A percentile compares a stretch with the other conserved stretches of the same genome.
These are phyloP conservation scores for Drosophila erecta DNA, from an alignment of 1,140 invertebrate genomes.

Conservation along the genomic window DNA sequence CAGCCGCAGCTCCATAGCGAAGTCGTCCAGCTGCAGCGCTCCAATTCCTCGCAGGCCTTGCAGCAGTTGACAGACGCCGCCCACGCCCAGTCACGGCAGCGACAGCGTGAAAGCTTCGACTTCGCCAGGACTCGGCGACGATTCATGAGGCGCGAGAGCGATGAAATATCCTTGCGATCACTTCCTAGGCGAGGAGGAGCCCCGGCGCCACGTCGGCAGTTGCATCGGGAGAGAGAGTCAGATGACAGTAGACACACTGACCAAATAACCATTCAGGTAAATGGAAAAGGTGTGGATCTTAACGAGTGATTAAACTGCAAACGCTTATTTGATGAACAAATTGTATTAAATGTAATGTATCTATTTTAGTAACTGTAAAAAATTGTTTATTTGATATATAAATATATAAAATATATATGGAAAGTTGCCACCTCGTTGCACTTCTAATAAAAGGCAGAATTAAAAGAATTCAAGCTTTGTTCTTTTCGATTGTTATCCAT, in stretches of 20 bases:
- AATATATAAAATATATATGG: too few species aligned
- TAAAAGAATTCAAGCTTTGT: background rate
- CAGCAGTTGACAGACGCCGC: constrained; percentile 67
- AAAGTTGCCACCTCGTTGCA: background rate
- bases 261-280: constrained; percentile 72
- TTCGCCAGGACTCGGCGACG: constrained; percentile 68
- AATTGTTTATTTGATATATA: background rate
- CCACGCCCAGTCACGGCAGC: constrained; percentile 70
- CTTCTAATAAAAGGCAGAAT: background rate
- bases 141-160: constrained; percentile 63
- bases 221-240: constrained; percentile 10
- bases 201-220: background rate
- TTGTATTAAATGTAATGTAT: constrained; percentile 18
- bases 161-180: constrained; percentile 65
- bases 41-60: constrained; percentile 54
- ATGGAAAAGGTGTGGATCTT: constrained; percentile 70
- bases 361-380: constrained; percentile 2
- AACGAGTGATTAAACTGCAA: constrained; percentile 51
- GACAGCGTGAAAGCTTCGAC: constrained; percentile 66
- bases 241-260: constrained; percentile 32
- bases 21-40: constrained; percentile 31
- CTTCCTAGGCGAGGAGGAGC: constrained; percentile 25
- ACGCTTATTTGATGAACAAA: constrained; percentile 7
- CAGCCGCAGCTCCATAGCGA: constrained; percentile 8
- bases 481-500: too few species aligned